Evolutionary conservation across 2,113 vertebrate species (phyloP), one percentile per base, ranked within the genome.

Genomic region (Siniperca knerii): DNA sequence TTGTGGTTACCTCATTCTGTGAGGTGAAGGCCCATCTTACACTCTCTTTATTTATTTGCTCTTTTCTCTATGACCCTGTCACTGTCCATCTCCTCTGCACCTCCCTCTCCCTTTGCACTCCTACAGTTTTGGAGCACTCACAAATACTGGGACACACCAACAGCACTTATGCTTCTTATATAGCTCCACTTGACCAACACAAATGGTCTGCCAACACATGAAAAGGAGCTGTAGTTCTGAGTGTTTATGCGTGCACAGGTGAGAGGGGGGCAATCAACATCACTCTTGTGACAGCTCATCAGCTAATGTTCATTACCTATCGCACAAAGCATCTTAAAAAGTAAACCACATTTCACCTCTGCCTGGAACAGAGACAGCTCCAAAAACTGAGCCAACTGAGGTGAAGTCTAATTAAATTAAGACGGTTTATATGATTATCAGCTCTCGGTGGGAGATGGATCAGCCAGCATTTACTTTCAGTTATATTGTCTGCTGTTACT

Each of bases 401-500:
- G 77, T 88, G 87, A 86, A 64, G 73, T 87, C 74, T 86, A 91
- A 93, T 93, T 92, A 77, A 89, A 93, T 93, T 82, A 93, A 76
- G 86, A 72, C 23, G 23, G 83, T 91, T 93, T 87, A 89, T 90
- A 81, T 88, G 83, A 92, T 92, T 88, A 92, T 87, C 76, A 77
- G 77, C 79, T 88, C 83, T 80, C 58, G 0, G 40, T 58, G 81
- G 83, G 75, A 91, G 64, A 69, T 7, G 6, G 29, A 48, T 60
- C 81, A 79, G 73, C 57, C 70, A 85, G 50, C 46, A 54, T 77
- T 88, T 71, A 71, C 75, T 79, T 83, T 85, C n/a, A 55, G 76
- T 89, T 74, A 60, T 42, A 20, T 44, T 62, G 35, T 74, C 62
- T 75, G 15, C 81, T 37, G 73, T 68, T 87, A 74, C 50, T 69